Base-by-base conservation (phyloP, 1,140 invertebrate genomes). In the Pinna nobilis region DNA sequence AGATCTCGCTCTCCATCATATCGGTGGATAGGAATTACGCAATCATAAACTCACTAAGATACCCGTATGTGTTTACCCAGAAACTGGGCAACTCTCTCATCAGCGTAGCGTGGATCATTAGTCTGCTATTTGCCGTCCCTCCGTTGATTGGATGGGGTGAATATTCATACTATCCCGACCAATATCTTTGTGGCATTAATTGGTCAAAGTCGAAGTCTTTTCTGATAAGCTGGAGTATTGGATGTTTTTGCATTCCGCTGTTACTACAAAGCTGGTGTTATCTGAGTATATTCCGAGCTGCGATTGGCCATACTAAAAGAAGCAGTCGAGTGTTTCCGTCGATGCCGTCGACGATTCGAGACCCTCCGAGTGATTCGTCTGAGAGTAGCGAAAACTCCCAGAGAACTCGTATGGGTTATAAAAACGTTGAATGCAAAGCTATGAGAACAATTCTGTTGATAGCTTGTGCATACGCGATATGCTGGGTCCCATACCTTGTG, bases 21-120 rank as follows among this genome's bases (percentile, higher is more conserved):
- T 82, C 82, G 30, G 33, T 84, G 11, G 82, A 84, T 70, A 65
- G 81, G n/a, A 80, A 84, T 68, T 84, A 81, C 74, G 79, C 81
- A 32, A 84, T 84, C 25, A 78, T 80, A 30, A 80, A 82, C 74
- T 81, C 82, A 2, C 72, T 84, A 2, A 74, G 82, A 39, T 84
- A 84, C 70, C 81, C 79, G 41, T 79, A 80, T 63, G 74, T 84
- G 5, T 84, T 84, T 65, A 82, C 82, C 23, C 79, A 77, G 39
- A 72, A 65, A 9, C 76, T 78, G 28, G 74, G 77, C 51, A 61
- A 76, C 55, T 47, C 70, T 11, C n/a, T 82, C 15, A 78, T 84
- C 7, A 72, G 47, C 0, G 18, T 63, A 3, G 68, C 76, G 1
- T 84, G 81, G 81, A 25, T 74, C 35, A 11, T 79, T 1, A 77